Percentiles rank a stretch among this genome's conserved stretches.
These are phyloP conservation scores for Apostichopus leukothele DNA, from an alignment of 53 echinoderm and acorn worm genomes.

Conservation along the genomic window DNA sequence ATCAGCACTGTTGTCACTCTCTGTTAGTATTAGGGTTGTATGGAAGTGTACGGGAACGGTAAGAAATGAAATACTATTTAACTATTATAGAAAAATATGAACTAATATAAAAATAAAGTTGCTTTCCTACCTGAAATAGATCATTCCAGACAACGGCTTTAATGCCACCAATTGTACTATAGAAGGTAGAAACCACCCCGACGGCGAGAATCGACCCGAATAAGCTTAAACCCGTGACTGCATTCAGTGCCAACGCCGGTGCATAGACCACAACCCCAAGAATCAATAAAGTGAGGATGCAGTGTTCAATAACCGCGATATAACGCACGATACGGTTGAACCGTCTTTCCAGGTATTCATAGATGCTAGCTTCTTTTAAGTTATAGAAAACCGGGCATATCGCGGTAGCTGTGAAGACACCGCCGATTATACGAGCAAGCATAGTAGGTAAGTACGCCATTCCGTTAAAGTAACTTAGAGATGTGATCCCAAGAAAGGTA, in stretches of 20 bases:
- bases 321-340: constrained; percentile 34
- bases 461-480: constrained; percentile 12
- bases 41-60: no score
- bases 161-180: constrained; percentile 31
- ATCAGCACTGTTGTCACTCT: no score
- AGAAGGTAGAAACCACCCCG: constrained; percentile 32
- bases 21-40: no score
- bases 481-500: constrained; percentile 16
- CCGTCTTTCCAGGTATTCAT: constrained; percentile 36
- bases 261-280: constrained; percentile 31
- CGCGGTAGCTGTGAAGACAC: neutral
- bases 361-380: constrained; percentile 33
- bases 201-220: constrained; percentile 16
- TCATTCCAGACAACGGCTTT: constrained; percentile 42
- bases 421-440: neutral
- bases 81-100: no score
- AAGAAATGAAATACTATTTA: no score
- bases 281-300: neutral
- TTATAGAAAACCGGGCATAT: constrained; percentile 35
- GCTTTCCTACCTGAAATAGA: constrained; percentile 22
- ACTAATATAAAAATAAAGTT: no score
- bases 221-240: constrained; percentile 28
- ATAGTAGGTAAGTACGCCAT: neutral
- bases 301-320: neutral
- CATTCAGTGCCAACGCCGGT: constrained; percentile 32